These are phyloP conservation scores for Lordiphosa collinella DNA, from an alignment of 1,140 invertebrate species.

Conservation along the genomic window DNA sequence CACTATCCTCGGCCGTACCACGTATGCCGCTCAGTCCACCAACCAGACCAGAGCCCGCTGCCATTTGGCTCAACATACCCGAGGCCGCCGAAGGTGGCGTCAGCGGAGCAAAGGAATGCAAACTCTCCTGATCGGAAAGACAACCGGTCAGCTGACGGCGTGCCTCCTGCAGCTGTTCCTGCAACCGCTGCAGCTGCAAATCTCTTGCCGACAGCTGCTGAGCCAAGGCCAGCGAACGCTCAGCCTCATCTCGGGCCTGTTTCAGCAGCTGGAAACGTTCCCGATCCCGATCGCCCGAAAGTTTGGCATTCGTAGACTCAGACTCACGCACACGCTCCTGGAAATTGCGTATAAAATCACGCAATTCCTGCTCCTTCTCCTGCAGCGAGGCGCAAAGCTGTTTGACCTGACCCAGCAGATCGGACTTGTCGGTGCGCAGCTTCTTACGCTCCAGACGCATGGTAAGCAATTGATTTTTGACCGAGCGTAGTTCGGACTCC, in stretches of 20 bases:
- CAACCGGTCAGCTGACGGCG: constrained; percentile 86
- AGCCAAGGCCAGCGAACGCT: constrained; percentile 90
- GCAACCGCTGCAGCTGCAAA: constrained; percentile 89
- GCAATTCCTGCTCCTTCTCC: constrained; percentile 94
- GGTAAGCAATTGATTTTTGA: constrained; percentile 83
- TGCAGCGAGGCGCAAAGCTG: constrained; percentile 95
- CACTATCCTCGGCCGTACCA: constrained; percentile 82
- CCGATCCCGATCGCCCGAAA: constrained; percentile 91
- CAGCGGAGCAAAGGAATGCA: constrained; percentile 82
- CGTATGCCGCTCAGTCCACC: constrained; percentile 79
- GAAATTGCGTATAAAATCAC: constrained; percentile 96
- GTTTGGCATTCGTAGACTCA: constrained; percentile 83
- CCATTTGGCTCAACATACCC: constrained; percentile 79
- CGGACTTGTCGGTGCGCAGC: constrained; percentile 95
- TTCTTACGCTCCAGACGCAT: constrained; percentile 94
- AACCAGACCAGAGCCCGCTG: constrained; percentile 82
- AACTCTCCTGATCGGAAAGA: constrained; percentile 87
- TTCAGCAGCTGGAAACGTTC: constrained; percentile 93
- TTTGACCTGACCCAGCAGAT: constrained; percentile 96
- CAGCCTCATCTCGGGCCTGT: constrained; percentile 93
- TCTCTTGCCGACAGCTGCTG: constrained; percentile 92
- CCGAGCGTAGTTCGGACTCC: constrained; percentile 83
- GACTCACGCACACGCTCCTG: constrained; percentile 85
- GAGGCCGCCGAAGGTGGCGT: constrained; percentile 76
- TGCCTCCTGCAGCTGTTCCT: constrained; percentile 90